Conservation (phyloP, 2,113 vertebrate species). For the Chaenocephalus aceratus region DNA sequence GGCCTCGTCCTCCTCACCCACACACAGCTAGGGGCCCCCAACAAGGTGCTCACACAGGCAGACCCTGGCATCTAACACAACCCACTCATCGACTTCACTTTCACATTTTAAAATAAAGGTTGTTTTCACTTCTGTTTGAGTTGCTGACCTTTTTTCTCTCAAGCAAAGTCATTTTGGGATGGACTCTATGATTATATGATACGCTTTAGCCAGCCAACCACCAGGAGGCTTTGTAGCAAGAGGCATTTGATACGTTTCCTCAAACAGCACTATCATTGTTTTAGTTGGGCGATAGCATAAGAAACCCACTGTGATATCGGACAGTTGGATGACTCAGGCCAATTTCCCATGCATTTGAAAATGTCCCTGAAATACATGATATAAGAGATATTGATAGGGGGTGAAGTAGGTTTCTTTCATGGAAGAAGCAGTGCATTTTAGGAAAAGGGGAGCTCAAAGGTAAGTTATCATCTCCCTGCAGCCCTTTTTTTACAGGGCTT, state of each 20-base stretch:
- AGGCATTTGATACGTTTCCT: conserved; percentile 40
- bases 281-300: neutral
- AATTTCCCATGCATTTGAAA: conserved; percentile 7
- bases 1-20: conserved; percentile 65
- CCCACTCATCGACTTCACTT: neutral
- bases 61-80: neutral
- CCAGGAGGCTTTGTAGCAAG: conserved; percentile 5
- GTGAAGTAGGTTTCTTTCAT: neutral
- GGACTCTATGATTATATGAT: conserved; percentile 18
- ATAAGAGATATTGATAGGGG: neutral
- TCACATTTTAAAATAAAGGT: neutral
- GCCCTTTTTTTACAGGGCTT: neutral
- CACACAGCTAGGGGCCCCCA: neutral
- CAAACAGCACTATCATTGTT: conserved; percentile 13
- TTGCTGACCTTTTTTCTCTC: neutral
- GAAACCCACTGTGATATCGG: neutral
- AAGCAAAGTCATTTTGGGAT: neutral
- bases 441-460: neutral
- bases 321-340: neutral
- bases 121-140: neutral
- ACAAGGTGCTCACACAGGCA: conserved; percentile 10
- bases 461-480: neutral
- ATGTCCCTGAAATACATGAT: neutral
- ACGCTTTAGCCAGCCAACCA: neutral
- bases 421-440: neutral